These are phyloP conservation scores for Cotesia congregata DNA, from an alignment of 2,888 invertebrate genomes.

Conservation along the genomic window DNA sequence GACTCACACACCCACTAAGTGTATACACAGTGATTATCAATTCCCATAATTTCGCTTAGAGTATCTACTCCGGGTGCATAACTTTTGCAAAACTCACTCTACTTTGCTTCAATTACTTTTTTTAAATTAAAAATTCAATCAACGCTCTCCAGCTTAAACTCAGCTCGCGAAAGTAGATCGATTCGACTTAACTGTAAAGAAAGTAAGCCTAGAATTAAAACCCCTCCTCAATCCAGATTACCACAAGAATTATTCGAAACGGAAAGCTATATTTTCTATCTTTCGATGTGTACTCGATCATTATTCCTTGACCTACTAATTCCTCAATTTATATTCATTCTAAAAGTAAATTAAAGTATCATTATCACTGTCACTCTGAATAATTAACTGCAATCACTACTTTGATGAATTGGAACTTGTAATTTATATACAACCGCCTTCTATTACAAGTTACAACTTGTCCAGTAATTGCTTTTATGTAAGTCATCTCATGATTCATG, in stretches of 20 bases:
- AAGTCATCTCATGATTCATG: too few species aligned
- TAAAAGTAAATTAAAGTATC: background rate
- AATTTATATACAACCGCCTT: background rate
- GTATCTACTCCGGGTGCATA: too few species aligned
- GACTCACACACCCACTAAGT: background rate
- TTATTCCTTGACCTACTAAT: background rate
- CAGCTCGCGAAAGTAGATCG: background rate
- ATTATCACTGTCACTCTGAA: background rate
- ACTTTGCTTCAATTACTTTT: background rate
- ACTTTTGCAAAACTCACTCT: background rate
- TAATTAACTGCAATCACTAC: background rate
- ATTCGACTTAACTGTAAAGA: background rate
- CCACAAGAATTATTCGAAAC: background rate
- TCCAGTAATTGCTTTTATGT: too few species aligned
- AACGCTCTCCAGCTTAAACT: background rate
- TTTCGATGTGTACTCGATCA: background rate
- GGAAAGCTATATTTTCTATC: background rate
- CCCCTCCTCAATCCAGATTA: background rate
- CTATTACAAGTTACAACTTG: too few species aligned
- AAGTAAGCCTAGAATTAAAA: background rate
- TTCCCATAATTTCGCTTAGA: background rate
- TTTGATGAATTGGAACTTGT: background rate
- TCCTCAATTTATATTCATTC: background rate
- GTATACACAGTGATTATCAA: background rate
- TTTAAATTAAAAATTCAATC: background rate